Evolutionary conservation across 2,888 invertebrate species (phyloP).

Genomic region (Pemphredon lugubris): DNA sequence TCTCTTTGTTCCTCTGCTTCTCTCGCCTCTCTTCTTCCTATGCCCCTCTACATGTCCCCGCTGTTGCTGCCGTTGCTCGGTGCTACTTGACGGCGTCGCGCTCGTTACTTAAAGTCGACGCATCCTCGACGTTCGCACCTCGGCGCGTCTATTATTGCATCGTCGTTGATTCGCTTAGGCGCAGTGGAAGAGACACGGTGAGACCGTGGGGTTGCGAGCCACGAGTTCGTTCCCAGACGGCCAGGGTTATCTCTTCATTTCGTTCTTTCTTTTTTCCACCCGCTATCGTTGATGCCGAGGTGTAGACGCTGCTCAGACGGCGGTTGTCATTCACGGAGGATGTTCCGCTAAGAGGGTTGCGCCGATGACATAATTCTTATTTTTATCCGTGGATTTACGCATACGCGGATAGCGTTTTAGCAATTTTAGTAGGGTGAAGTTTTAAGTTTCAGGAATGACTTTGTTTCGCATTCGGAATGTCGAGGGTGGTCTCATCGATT

Average conservation of each 20-base stretch:
- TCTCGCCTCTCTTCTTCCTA: constrained; percentile 6
- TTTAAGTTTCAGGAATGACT: too few species aligned
- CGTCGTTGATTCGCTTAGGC: constrained; percentile 33
- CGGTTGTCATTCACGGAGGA: too few species aligned
- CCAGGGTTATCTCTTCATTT: too few species aligned
- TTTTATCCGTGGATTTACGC: too few species aligned
- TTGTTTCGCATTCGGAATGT: too few species aligned
- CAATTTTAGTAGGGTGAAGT: too few species aligned
- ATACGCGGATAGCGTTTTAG: too few species aligned
- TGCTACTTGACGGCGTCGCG: constrained; percentile 16
- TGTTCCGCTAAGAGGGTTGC: too few species aligned
- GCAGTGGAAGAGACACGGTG: background rate
- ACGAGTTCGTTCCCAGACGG: background rate
- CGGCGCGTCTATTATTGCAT: constrained; percentile 19
- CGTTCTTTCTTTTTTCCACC: background rate
- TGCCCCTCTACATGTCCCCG: constrained; percentile 8
- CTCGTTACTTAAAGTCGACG: constrained; percentile 12
- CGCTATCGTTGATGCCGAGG: background rate
- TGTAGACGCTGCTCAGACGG: too few species aligned
- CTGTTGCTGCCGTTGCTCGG: constrained; percentile 19
- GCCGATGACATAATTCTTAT: too few species aligned
- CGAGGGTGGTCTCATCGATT: too few species aligned
- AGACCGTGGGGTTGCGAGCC: background rate
- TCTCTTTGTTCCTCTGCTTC: constrained; percentile 17
- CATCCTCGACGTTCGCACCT: constrained; percentile 20